Evolutionary conservation across 2,113 vertebrate species (phyloP).

Genomic region (Heloderma charlesbogerti): DNA sequence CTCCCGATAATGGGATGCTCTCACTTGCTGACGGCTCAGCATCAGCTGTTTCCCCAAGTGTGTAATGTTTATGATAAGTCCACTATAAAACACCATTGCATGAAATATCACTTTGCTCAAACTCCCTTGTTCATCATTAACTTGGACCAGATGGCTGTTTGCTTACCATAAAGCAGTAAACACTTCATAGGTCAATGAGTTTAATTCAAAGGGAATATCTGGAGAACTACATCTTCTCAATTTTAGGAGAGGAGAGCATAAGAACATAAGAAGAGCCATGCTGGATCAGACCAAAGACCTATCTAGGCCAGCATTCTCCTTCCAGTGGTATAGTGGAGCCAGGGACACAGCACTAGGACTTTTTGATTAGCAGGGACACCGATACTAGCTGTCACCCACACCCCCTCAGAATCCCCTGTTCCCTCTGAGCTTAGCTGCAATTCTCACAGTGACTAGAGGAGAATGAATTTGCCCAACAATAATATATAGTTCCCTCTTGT

Average conservation of each 20-base stretch:
- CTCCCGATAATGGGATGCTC: not conserved
- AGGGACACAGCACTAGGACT: too few relatives aligned
- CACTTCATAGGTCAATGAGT: slow-evolving; percentile 22
- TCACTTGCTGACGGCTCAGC: not conserved
- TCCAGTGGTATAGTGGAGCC: not conserved
- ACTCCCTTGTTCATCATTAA: slow-evolving; percentile 21
- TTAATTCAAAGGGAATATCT: slow-evolving; percentile 3
- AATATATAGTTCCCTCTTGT: too few relatives aligned
- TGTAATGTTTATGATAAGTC: slow-evolving; percentile 18
- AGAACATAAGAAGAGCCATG: not conserved
- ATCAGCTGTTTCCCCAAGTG: slow-evolving; percentile 2
- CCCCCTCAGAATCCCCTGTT: too few relatives aligned
- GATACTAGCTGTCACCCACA: too few relatives aligned
- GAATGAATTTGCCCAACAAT: too few relatives aligned
- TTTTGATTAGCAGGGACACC: too few relatives aligned
- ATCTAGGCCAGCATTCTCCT: not conserved
- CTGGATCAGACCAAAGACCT: not conserved
- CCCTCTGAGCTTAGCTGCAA: too few relatives aligned
- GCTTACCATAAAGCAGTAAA: not conserved
- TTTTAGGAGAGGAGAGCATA: not conserved
- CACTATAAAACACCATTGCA: not conserved
- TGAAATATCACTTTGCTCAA: not conserved
- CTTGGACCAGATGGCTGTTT: slow-evolving; percentile 31
- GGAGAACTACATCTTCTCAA: not conserved
- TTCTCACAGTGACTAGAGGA: too few relatives aligned